These are phyloP conservation scores for Sycon ciliatum DNA, from an alignment of 37 sponge, comb jelly and placozoan species.

Conservation along the genomic window DNA sequence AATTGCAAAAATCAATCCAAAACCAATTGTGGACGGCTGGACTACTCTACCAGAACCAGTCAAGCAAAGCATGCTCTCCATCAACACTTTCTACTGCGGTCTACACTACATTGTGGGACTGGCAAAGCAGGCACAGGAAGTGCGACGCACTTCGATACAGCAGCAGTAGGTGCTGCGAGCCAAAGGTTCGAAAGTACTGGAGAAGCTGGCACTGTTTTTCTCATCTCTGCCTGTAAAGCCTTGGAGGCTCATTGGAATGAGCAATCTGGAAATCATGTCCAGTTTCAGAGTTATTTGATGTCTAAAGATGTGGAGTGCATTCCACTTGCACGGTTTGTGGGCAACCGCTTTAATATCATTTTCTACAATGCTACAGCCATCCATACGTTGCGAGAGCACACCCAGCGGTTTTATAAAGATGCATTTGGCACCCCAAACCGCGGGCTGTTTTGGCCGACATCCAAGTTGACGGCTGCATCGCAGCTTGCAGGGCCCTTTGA, in stretches of 20 bases:
- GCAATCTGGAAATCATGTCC: conserved; percentile 16
- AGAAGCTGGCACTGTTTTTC: conserved; percentile 34
- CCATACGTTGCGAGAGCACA: background rate
- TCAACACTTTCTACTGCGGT: conserved; percentile 51
- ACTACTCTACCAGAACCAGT: conserved; percentile 1
- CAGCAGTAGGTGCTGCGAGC: background rate
- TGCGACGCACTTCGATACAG: background rate
- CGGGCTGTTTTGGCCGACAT: background rate
- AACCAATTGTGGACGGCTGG: conserved; percentile 27
- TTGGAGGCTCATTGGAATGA: conserved; percentile 32
- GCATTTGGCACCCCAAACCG: conserved; percentile 5
- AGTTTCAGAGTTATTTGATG: background rate
- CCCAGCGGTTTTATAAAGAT: background rate
- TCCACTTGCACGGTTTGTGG: conserved; percentile 1
- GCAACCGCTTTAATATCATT: conserved; percentile 18
- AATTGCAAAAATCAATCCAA: conserved; percentile 26
- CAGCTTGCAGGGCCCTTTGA: conserved; percentile 17
- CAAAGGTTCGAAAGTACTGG: background rate
- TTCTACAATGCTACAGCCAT: background rate
- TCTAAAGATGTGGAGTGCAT: background rate
- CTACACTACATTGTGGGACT: conserved; percentile 32
- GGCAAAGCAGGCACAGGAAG: conserved; percentile 28
- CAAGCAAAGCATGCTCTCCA: conserved; percentile 6
- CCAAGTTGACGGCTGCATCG: background rate
- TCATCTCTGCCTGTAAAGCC: conserved; percentile 46